Evolutionary conservation across 2,797 vertebrate genomes (phyloP), one percentile per base, ranked within the genome.

Genomic region (Varecia variegata): DNA sequence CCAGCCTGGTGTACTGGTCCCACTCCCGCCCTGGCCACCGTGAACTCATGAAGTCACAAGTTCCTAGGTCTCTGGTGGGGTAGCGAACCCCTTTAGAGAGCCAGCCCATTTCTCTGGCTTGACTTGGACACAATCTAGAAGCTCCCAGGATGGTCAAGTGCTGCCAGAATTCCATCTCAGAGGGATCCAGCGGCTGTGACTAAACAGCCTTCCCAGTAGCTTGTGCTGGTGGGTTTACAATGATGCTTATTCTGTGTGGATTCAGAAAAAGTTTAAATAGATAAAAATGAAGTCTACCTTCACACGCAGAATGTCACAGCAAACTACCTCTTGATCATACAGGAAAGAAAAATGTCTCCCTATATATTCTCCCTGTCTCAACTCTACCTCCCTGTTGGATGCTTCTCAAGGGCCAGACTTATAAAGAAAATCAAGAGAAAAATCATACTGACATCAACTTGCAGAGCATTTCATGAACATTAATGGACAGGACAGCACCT

Each of bases 21-120:
- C n/a, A 3, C 3, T 12, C 13, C 17, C 13, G 11, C 20, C 7
- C 52, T 18, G 2, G 9, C 4, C 68, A 47, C 52, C 2, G 0
- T 5, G 68, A 21, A n/a, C 52, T 7, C 23, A 0, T 7, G 9
- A 45, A 30, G 40, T 47, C 62, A 83, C 3, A 0, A 5, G 1
- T 25, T 10, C 47, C 3, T 3, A 68, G 30, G 30, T 35, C 30
- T 14, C 2, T 12, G 17, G 17, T 0, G 3, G 12, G 56, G 18
- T 8, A n/a, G 17, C 7, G 0, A 65, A 8, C 62, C n/a, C 62
- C 32, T 32, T 23, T n/a, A n/a, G 17, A n/a, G 17, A 65, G 32
- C 40, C 27, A 15, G 17, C n/a, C 13, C 14, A 27, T 4, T 7
- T 71, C 52, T 84, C 87, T 79, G 68, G 14, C 52, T 87, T 76